Percentiles rank a stretch among this genome's conserved stretches.
Conservation (phyloP, 1,140 invertebrate genomes). For the Teleogryllus occipitalis region DNA sequence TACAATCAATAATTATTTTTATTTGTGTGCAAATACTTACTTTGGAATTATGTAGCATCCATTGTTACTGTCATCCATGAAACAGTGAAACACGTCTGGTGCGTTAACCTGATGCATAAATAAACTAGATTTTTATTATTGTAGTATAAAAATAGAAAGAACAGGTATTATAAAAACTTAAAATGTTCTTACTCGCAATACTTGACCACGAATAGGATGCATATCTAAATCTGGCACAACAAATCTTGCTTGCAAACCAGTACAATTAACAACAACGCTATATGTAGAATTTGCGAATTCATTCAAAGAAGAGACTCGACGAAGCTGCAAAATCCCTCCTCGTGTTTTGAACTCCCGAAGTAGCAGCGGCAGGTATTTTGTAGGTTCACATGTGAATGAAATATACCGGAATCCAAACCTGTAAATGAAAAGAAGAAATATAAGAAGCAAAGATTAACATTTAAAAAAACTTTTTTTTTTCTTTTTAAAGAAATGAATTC, state of each 20-base stretch:
- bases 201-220: constrained; percentile 59
- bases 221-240: constrained; percentile 49
- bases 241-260: constrained; percentile 50
- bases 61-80: constrained; percentile 46
- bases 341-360: constrained; percentile 44
- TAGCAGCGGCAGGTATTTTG: constrained; percentile 50
- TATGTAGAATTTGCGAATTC: constrained; percentile 42
- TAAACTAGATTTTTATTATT: too few species aligned
- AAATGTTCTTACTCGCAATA: constrained; percentile 44
- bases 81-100: constrained; percentile 48
- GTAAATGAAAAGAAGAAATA: constrained; percentile 46
- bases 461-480: constrained; percentile 19
- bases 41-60: constrained; percentile 68
- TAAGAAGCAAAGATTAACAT: constrained; percentile 68
- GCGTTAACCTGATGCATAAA: constrained; percentile 43
- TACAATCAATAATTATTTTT: background rate
- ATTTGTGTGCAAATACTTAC: constrained; percentile 38
- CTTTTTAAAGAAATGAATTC: too few species aligned
- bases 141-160: constrained; percentile 25
- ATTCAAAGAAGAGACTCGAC: constrained; percentile 43
- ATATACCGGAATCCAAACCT: constrained; percentile 51
- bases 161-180: background rate
- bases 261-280: constrained; percentile 65
- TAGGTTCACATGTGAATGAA: constrained; percentile 51
- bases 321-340: constrained; percentile 44